phyloP scores from a whole-genome alignment of 2,888 invertebrate species.

The Diaperis boleti region DNA sequence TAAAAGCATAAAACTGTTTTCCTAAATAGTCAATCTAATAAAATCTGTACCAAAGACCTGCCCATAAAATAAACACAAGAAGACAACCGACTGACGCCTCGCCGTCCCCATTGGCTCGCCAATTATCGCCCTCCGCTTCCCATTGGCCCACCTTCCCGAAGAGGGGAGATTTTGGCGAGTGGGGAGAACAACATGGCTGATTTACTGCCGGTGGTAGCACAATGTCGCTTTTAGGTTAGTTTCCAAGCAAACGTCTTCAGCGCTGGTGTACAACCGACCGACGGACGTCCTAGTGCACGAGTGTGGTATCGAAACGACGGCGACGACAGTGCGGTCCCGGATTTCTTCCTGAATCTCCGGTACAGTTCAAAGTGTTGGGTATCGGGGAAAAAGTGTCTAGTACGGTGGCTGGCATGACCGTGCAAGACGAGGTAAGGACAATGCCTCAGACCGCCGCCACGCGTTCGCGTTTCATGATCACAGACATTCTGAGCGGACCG shows the following conservation, averaged over 20 bases:
- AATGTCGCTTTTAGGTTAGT: conserved; percentile 60
- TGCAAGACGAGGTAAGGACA: conserved; percentile 66
- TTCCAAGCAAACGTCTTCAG: conserved; percentile 59
- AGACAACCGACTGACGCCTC: conserved; percentile 60
- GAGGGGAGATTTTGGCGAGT: conserved; percentile 50
- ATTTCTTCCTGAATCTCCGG: background rate
- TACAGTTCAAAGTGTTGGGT: conserved; percentile 62
- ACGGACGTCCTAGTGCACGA: conserved; percentile 45
- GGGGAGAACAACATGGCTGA: conserved; percentile 66
- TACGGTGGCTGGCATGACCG: conserved; percentile 67
- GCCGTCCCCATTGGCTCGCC: conserved; percentile 58
- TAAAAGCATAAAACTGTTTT: conserved; percentile 66
- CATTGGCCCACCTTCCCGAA: conserved; percentile 55
- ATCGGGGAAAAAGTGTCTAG: conserved; percentile 61
- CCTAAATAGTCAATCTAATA: conserved; percentile 66
- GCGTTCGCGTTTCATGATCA: conserved; percentile 88
- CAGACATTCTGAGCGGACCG: conserved; percentile 81
- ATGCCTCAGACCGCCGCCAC: conserved; percentile 68
- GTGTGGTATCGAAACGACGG: conserved; percentile 1
- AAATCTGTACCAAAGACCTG: conserved; percentile 64
- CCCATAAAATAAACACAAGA: conserved; percentile 65
- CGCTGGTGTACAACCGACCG: conserved; percentile 47
- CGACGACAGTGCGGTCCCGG: background rate
- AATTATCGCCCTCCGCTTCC: conserved; percentile 53
- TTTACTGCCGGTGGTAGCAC: conserved; percentile 59